These are phyloP conservation scores for Myiagra hebetior DNA, from an alignment of 2,113 vertebrate species.

Conservation along the genomic window DNA sequence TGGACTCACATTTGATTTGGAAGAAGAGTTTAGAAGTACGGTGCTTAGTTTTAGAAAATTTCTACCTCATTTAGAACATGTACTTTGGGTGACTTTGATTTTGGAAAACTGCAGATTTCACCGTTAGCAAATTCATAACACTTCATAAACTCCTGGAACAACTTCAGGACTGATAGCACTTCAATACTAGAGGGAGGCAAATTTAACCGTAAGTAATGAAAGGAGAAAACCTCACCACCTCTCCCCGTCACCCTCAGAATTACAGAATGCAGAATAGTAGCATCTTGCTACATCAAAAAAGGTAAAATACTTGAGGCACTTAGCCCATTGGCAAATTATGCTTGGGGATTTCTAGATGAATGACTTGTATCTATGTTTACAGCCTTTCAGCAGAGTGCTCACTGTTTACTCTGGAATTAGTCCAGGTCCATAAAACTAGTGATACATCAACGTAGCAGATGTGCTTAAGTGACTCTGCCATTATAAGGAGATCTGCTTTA, in stretches of 20 bases:
- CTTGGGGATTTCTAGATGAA: not conserved
- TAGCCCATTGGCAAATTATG: not conserved
- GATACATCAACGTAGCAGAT: constrained; percentile 39
- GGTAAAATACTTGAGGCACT: not conserved
- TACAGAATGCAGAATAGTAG: not conserved
- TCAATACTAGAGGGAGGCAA: not conserved
- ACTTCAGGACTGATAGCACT: not conserved
- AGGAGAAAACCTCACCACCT: not conserved
- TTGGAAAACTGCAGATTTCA: not conserved
- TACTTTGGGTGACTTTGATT: not conserved
- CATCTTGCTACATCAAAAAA: not conserved
- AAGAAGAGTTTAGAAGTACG: not conserved
- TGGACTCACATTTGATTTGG: not conserved
- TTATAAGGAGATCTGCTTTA: not conserved
- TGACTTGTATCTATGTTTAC: constrained; percentile 2
- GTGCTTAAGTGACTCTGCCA: constrained; percentile 11
- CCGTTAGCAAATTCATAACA: not conserved
- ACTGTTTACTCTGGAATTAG: constrained; percentile 70
- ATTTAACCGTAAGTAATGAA: not conserved
- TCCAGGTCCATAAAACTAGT: constrained; percentile 60
- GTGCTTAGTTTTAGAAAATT: not conserved
- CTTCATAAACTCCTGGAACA: not conserved
- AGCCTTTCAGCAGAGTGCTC: constrained; percentile 43
- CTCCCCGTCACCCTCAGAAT: not conserved
- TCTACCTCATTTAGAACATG: not conserved